Evolutionary conservation across 2,888 invertebrate genomes (phyloP).

Genomic region (Chaetogeoica ovagalla): DNA sequence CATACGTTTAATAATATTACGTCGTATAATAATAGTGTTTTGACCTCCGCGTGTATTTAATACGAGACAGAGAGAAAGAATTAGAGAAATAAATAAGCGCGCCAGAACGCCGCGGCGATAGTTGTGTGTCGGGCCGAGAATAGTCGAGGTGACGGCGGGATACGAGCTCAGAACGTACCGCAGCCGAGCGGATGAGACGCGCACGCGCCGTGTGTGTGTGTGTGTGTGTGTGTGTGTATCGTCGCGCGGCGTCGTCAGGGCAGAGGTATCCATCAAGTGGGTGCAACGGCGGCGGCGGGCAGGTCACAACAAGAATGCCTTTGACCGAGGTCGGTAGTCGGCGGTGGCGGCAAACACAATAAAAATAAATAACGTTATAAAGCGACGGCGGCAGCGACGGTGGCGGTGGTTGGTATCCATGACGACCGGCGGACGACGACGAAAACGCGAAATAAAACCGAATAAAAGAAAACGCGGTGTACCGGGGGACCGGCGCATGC

Average conservation of each 20-base stretch:
- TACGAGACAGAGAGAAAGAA: too few relatives aligned
- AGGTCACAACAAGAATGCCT: slow-evolving; percentile 45
- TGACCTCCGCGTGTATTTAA: too few relatives aligned
- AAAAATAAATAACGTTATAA: background rate
- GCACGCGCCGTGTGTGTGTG: background rate
- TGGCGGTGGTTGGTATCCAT: slow-evolving; percentile 22
- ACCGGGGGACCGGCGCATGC: background rate
- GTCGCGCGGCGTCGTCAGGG: background rate
- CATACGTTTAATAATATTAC: too few relatives aligned
- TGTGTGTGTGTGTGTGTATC: too few relatives aligned
- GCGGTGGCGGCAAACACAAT: background rate
- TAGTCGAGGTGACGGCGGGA: too few relatives aligned
- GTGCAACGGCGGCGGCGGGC: slow-evolving; percentile 16
- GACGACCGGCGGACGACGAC: background rate
- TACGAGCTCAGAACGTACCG: too few relatives aligned
- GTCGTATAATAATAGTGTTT: too few relatives aligned
- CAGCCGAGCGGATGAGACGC: too few relatives aligned
- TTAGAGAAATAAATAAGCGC: too few relatives aligned
- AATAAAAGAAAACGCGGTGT: background rate
- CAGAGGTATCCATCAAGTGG: slow-evolving; percentile 42
- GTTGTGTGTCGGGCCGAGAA: too few relatives aligned
- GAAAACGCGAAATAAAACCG: background rate
- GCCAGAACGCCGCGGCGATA: too few relatives aligned
- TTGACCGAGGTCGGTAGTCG: slow-evolving; percentile 45
- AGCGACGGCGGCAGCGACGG: too few relatives aligned